Conservation (phyloP, 2,113 vertebrate species). For the Brachirus orientalis region DNA sequence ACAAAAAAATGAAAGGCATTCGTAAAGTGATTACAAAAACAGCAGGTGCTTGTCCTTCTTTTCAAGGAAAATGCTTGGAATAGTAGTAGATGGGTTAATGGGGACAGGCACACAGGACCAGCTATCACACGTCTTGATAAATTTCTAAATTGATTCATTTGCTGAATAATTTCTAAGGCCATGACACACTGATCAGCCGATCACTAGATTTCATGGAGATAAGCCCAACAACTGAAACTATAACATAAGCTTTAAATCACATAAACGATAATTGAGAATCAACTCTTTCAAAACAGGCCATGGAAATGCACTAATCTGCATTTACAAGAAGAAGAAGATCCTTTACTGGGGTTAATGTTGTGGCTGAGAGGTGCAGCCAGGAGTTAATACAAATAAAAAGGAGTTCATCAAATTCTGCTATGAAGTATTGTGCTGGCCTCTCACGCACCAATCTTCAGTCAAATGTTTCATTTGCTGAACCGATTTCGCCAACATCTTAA, state of each 20-base stretch:
- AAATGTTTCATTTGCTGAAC: too few species aligned
- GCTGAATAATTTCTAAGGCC: constrained; percentile 66
- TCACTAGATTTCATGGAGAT: too few species aligned
- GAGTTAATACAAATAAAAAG: too few species aligned
- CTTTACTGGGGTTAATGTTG: too few species aligned
- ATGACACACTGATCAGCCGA: constrained; percentile 13
- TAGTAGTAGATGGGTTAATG: constrained; percentile 34
- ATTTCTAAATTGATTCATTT: constrained; percentile 48
- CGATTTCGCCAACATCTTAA: too few species aligned
- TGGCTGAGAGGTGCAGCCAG: too few species aligned
- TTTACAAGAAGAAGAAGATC: too few species aligned
- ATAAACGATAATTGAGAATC: too few species aligned
- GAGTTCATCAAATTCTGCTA: constrained; percentile 12
- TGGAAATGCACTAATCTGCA: too few species aligned
- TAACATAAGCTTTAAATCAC: background rate
- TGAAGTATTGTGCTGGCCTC: constrained; percentile 1
- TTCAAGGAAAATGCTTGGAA: constrained; percentile 56
- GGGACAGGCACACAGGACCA: constrained; percentile 78
- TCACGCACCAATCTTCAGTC: too few species aligned
- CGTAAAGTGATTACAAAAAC: constrained; percentile 57
- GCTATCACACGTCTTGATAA: constrained; percentile 71
- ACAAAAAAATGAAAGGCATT: constrained; percentile 73
- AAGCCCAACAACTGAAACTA: background rate
- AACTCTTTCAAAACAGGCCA: background rate
- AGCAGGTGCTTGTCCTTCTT: constrained; percentile 46